A percentile compares a stretch with the other conserved stretches of the same genome.
phyloP scores from a whole-genome alignment of 2,113 vertebrate species.

The Cyphomyrus plagiostoma region DNA sequence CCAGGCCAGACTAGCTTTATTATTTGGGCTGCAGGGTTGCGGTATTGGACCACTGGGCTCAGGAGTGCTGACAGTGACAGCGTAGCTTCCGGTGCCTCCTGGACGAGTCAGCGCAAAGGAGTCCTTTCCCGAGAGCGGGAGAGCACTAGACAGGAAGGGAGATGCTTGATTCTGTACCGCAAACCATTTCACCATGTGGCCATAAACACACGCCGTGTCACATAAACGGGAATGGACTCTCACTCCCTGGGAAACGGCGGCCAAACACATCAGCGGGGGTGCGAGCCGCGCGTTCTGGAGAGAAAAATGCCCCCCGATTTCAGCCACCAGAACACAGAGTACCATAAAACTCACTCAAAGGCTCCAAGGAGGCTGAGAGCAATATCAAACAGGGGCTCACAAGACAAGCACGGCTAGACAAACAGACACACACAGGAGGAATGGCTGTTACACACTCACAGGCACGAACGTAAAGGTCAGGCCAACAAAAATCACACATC shows the following conservation, averaged over 20 bases:
- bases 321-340: neutral
- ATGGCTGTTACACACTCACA: neutral
- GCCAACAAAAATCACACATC: neutral
- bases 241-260: neutral
- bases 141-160: neutral
- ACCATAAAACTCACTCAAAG: neutral
- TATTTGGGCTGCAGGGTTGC: neutral
- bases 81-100: accelerated
- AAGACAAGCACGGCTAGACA: neutral
- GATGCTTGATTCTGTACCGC: neutral
- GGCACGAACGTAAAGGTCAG: neutral
- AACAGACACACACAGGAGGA: neutral
- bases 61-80: neutral
- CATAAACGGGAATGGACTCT: neutral
- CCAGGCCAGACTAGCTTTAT: neutral
- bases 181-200: neutral
- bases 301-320: neutral
- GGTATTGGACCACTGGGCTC: neutral
- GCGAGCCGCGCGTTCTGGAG: neutral
- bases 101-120: neutral
- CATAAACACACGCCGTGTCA: neutral
- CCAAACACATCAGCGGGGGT: neutral
- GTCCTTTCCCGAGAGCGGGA: neutral
- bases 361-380: neutral
- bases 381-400: neutral